Evolutionary conservation across 2,113 vertebrate genomes (phyloP), one percentile per base, ranked within the genome.

Genomic region (Psittacus erithacus): DNA sequence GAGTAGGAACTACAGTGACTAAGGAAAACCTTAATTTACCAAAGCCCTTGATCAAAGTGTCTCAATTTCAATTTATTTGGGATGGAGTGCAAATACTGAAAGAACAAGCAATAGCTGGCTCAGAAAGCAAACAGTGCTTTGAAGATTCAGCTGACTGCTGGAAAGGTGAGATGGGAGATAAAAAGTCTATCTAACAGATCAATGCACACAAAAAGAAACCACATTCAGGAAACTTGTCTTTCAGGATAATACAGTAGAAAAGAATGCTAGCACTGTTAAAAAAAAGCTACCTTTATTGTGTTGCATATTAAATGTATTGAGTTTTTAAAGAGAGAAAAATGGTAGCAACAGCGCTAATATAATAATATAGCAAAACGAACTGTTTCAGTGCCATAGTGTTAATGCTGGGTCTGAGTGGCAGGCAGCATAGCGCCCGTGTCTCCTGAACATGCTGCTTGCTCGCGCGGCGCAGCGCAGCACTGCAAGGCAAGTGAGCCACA

Each of bases 391-490:
- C 18, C 13, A 60, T 5, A 31, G 18, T 5, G 44, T 18, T 44
- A 6, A 35, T 3, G 50, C 11, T 11, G 25, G 28, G 13, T 27
- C 35, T 15, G 2, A 31, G 25, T 15, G 35, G 22, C 2, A 8
- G 17, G 5, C 41, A 20, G 57, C 0, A 20, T 24, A 63, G 23
- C n/a, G 4, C 31, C 24, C 17, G 8, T 11, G 1, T 12, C 24
- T 24, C 24, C 15, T n/a, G 13, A 25, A 17, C 47, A 64, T 4
- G 28, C 28, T 29, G 33, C 0, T 1, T 49, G 10, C 57, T 35
- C 25, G 13, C 1, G 1, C 29, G 31, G 13, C 1, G 1, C 29
- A 16, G 8, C 5, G 18, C 22, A 33, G 29, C 28, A 29, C 18
- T 1, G 3, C 63, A 20, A 33, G 7, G 39, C 16, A 1, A 24